These are phyloP conservation scores for Ashinkailepas kermadecensis DNA, from an alignment of 2,888 invertebrate genomes.

Conservation along the genomic window DNA sequence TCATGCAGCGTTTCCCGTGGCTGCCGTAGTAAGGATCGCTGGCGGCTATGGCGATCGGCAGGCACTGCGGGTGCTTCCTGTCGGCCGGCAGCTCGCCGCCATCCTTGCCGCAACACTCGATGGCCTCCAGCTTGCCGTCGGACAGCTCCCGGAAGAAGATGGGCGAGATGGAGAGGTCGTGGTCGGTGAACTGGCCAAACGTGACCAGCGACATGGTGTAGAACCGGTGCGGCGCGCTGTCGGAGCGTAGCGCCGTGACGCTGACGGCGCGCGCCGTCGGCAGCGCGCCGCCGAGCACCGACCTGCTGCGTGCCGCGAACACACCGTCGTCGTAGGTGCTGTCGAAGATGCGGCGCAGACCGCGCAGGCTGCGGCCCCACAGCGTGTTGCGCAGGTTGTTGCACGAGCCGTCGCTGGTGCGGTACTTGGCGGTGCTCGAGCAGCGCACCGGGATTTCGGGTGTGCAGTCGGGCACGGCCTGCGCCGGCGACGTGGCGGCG, in stretches of 20 bases:
- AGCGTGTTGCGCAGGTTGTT: background rate
- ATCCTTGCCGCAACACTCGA: constrained; percentile 35
- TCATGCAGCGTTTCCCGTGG: constrained; percentile 32
- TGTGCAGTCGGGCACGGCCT: background rate
- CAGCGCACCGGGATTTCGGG: background rate
- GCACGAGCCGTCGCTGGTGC: background rate
- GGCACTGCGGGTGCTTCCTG: constrained; percentile 35
- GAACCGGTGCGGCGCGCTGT: background rate
- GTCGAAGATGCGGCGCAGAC: constrained; percentile 4
- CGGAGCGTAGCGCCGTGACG: background rate
- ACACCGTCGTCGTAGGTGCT: constrained; percentile 1
- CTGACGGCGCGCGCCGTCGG: background rate
- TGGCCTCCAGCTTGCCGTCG: constrained; percentile 18
- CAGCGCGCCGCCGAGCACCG: background rate
- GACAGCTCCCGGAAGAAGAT: constrained; percentile 28
- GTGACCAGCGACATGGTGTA: constrained; percentile 31
- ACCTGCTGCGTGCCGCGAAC: background rate
- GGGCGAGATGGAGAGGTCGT: constrained; percentile 32
- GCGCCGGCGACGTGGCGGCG: no score
- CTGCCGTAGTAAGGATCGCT: constrained; percentile 35
- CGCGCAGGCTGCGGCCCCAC: background rate
- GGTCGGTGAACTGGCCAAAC: constrained; percentile 33
- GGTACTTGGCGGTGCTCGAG: background rate
- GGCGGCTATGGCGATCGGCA: constrained; percentile 36
- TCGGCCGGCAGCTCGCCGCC: constrained; percentile 29